These are phyloP conservation scores for Deilephila porcellus DNA, from an alignment of 2,888 invertebrate genomes.

Conservation along the genomic window DNA sequence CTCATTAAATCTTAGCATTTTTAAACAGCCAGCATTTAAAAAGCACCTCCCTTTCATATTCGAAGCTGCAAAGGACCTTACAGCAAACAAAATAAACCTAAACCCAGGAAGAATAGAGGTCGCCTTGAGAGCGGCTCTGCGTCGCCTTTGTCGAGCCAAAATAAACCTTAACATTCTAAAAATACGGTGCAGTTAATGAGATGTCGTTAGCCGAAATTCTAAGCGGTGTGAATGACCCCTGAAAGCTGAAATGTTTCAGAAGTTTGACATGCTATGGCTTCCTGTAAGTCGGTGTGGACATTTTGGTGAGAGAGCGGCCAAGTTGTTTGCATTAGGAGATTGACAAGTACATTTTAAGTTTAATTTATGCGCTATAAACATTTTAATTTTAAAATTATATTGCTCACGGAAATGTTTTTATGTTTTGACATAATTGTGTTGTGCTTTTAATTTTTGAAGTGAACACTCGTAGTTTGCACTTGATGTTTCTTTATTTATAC, in stretches of 20 bases:
- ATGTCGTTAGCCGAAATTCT: constrained; percentile 34
- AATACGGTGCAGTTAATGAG: constrained; percentile 47
- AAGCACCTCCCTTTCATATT: constrained; percentile 34
- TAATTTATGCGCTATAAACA: neutral
- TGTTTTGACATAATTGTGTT: neutral
- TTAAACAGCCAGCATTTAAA: constrained; percentile 27
- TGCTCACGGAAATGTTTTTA: neutral
- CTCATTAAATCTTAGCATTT: constrained; percentile 22
- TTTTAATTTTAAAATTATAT: neutral
- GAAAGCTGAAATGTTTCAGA: constrained; percentile 70
- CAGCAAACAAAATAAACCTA: constrained; percentile 37
- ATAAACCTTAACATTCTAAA: constrained; percentile 50
- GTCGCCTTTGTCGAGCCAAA: constrained; percentile 42
- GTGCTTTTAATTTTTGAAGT: neutral
- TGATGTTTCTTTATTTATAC: no score
- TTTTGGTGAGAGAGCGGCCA: neutral
- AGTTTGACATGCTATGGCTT: constrained; percentile 76
- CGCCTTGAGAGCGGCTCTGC: constrained; percentile 49
- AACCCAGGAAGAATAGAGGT: constrained; percentile 43
- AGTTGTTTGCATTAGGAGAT: constrained; percentile 16
- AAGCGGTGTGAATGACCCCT: constrained; percentile 70
- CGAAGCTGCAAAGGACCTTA: constrained; percentile 37
- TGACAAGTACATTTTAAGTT: constrained; percentile 1
- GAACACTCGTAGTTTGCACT: neutral
- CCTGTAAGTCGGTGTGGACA: constrained; percentile 45